These are phyloP conservation scores for Oreochromis aureus DNA, from an alignment of 2,113 vertebrate species.

Conservation along the genomic window DNA sequence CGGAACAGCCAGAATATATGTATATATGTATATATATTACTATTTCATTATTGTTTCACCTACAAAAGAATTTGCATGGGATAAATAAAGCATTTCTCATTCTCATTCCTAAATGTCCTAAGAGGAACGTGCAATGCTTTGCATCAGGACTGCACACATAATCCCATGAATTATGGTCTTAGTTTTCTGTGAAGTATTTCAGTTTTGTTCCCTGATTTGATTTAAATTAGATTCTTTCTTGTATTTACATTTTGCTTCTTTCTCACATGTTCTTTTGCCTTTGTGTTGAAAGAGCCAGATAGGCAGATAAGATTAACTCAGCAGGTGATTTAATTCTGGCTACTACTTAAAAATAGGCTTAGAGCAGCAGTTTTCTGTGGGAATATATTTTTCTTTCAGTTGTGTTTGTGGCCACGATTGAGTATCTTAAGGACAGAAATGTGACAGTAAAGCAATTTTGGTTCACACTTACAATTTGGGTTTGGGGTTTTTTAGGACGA, in stretches of 20 bases:
- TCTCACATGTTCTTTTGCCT: neutral
- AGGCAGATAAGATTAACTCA: neutral
- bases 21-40: neutral
- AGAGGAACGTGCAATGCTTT: neutral
- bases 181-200: neutral
- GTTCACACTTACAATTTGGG: neutral
- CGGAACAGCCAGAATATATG: neutral
- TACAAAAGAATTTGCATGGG: neutral
- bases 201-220: neutral
- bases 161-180: neutral
- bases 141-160: neutral
- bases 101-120: neutral
- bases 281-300: neutral
- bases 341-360: neutral
- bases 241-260: neutral
- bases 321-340: neutral
- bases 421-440: neutral
- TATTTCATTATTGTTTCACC: neutral
- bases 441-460: neutral
- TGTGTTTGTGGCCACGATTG: neutral
- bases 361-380: neutral
- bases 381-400: neutral
- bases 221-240: neutral
- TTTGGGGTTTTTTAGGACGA: rapidly evolving
- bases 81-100: neutral